Conservation (phyloP, 1,140 invertebrate species). For the Drosophila aff. region DNA sequence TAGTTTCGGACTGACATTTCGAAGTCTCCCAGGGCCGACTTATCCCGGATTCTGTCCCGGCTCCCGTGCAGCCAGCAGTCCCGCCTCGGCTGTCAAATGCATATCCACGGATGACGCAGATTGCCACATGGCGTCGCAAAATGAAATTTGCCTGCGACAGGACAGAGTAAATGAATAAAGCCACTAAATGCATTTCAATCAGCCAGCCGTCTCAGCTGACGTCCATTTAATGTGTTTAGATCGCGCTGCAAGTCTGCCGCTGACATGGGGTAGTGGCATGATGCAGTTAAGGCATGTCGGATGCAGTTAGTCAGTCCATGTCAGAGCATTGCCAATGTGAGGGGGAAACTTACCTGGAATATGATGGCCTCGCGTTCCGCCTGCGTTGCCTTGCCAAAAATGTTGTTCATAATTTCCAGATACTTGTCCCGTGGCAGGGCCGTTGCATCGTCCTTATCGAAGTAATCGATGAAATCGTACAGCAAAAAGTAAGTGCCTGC, state of each 20-base stretch:
- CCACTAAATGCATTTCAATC: constrained; percentile 60
- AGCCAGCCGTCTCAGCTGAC: constrained; percentile 44
- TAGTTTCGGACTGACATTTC: constrained; percentile 6
- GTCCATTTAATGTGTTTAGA: constrained; percentile 52
- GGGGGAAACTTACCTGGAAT: constrained; percentile 90
- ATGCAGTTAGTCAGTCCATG: not conserved
- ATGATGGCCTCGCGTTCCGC: constrained; percentile 95
- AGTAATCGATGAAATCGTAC: constrained; percentile 96
- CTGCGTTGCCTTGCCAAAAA: constrained; percentile 93
- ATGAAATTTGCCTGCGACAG: constrained; percentile 49
- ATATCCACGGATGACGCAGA: constrained; percentile 34
- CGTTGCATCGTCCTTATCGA: constrained; percentile 93
- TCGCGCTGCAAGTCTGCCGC: constrained; percentile 17
- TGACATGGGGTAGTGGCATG: constrained; percentile 5
- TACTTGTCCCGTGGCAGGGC: constrained; percentile 93
- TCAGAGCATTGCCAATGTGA: no score
- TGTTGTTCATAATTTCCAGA: constrained; percentile 93
- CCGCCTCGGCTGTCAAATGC: constrained; percentile 40
- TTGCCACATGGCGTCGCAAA: constrained; percentile 26
- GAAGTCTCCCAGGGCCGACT: not conserved
- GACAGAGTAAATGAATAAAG: constrained; percentile 56
- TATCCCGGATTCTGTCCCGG: constrained; percentile 4
- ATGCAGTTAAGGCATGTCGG: constrained; percentile 1
- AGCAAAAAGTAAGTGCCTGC: constrained; percentile 96
- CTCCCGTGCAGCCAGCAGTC: not conserved